Evolutionary conservation across 2,113 vertebrate species (phyloP).

Genomic region (Protomyctophum bolini): DNA sequence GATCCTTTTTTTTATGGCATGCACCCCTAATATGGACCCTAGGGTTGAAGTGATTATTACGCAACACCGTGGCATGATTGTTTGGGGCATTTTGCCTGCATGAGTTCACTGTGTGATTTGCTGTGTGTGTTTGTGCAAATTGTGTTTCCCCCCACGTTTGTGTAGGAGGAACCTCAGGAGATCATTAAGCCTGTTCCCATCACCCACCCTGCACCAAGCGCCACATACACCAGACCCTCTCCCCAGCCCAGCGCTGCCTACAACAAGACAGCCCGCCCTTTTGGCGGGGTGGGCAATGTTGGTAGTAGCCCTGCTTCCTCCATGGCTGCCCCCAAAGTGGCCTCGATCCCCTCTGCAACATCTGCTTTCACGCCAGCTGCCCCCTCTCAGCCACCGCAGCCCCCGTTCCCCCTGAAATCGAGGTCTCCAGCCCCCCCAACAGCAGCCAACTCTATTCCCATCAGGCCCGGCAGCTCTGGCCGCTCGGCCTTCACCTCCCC

Average conservation of each 20-base stretch:
- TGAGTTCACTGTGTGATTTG: constrained; percentile 71
- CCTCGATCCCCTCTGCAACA: constrained; percentile 92
- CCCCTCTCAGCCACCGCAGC: constrained; percentile 70
- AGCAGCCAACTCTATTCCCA: constrained; percentile 48
- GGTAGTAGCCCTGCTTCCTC: constrained; percentile 26
- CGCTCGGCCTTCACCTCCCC: constrained; percentile 62
- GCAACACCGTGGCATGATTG: constrained; percentile 35
- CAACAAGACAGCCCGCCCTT: constrained; percentile 95
- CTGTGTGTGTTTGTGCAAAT: constrained; percentile 71
- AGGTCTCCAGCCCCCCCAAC: constrained; percentile 23
- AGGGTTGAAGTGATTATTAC: constrained; percentile 27
- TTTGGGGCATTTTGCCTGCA: constrained; percentile 40
- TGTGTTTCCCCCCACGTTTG: constrained; percentile 72
- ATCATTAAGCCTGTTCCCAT: constrained; percentile 96
- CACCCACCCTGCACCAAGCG: constrained; percentile 76
- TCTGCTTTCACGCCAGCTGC: constrained; percentile 92
- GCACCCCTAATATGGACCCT: not conserved
- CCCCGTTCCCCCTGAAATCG: constrained; percentile 72
- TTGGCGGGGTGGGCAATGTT: constrained; percentile 75
- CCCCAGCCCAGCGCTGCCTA: constrained; percentile 77
- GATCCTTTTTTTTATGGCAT: too few relatives aligned
- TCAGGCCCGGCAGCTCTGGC: constrained; percentile 55
- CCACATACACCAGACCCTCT: constrained; percentile 77
- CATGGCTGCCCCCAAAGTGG: constrained; percentile 82
- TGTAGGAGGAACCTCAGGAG: constrained; percentile 89